Base-by-base conservation (phyloP, 2,888 invertebrate species). In the Plusia festucae region DNA sequence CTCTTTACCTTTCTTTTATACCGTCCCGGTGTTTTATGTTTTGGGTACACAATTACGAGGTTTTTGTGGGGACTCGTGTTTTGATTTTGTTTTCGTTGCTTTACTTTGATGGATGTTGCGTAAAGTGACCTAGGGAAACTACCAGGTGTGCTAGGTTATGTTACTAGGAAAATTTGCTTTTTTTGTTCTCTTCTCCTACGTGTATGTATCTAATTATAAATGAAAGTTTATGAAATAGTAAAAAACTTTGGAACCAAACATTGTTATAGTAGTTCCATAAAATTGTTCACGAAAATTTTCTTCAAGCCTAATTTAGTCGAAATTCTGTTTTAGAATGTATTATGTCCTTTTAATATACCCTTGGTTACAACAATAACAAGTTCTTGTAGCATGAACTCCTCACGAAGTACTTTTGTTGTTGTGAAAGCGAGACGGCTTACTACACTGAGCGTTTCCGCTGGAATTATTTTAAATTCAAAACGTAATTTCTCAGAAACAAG, bases 1-100 rank as follows among this genome's bases (percentile, higher is more conserved):
- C 46, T 49, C 46, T 20, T n/a, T 4, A 18, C 46, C 20, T 49
- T 20, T 61, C 68, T 60, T 40, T 16, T 44, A 60, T 49, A 16
- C 16, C 9, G 44, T 27, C 34, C 32, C 58, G 62, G 46, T 46
- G n/a, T 20, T 18, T 49, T 49, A 49, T 49, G 46, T 49, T 49
- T 49, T 49, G 46, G 46, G 18, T 49, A 9, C 11, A 49, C 46
- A 18, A 49, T 49, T 49, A 49, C 46, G 46, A 18, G 20, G 18
- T 20, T 46, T 20, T 49, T 20, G 46, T 11, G 18, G 9, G 46
- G 9, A 40, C 5, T n/a, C 46, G 18, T 20, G 46, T 18, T 49
- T 11, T 11, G 20, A 49, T 49, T 49, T 49, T 20, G 20, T 49
- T 49, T 16, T 49, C 11, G 11, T 18, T 49, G 18, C 46, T 46